Evolutionary conservation across 2,888 invertebrate species (phyloP).

Genomic region (Clitarchus hookeri): DNA sequence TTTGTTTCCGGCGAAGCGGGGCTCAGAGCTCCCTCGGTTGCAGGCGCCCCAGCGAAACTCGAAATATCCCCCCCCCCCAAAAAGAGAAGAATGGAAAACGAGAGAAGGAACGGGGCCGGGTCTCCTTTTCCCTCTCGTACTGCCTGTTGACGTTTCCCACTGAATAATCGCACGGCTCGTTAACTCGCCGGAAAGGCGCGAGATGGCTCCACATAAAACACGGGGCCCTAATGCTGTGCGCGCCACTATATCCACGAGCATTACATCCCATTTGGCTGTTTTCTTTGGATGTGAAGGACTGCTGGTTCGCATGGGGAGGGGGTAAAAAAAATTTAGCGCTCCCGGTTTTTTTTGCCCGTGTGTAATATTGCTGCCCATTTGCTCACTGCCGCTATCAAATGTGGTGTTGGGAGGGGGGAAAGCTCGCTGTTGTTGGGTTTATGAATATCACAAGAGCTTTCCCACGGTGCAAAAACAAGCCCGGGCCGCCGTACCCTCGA

Average conservation of each 20-base stretch:
- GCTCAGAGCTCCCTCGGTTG: too few relatives aligned
- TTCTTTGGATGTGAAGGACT: neutral
- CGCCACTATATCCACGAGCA: neutral
- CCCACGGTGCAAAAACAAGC: neutral
- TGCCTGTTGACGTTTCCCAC: constrained; percentile 34
- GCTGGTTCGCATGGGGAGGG: neutral
- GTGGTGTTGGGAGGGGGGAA: neutral
- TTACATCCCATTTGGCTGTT: constrained; percentile 14
- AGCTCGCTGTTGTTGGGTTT: neutral
- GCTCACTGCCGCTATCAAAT: neutral
- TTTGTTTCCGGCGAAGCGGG: neutral
- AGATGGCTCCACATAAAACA: constrained; percentile 36
- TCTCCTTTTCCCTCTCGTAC: neutral
- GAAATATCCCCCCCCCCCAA: too few relatives aligned
- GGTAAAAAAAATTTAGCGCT: neutral
- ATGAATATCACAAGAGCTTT: neutral
- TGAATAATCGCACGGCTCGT: constrained; percentile 39
- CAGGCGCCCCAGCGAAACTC: too few relatives aligned
- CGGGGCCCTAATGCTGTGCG: constrained; percentile 30
- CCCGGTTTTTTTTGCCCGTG: constrained; percentile 21
- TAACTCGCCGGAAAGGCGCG: constrained; percentile 36
- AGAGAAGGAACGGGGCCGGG: too few relatives aligned
- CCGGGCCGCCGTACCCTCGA: too few relatives aligned
- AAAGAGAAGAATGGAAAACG: too few relatives aligned
- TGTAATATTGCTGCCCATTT: neutral